These are phyloP conservation scores for Patiria miniata DNA, from an alignment of 35 echinoderm and acorn worm species.

Conservation along the genomic window DNA sequence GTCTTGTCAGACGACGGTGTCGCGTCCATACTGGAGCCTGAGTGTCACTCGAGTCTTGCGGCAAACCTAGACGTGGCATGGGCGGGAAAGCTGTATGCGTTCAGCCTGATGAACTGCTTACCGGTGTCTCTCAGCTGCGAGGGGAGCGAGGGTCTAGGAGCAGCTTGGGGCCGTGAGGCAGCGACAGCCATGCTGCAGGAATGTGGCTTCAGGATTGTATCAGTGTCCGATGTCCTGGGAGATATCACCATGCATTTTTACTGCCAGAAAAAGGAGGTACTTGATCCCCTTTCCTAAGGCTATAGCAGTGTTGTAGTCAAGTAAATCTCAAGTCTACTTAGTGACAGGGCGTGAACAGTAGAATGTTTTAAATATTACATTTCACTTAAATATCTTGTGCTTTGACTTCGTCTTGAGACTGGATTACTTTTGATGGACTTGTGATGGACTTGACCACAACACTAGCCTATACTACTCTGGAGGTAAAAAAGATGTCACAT, in stretches of 20 bases:
- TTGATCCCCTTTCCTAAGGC: no score
- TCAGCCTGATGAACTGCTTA: constrained; percentile 60
- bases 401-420: no score
- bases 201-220: neutral
- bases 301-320: no score
- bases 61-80: constrained; percentile 29
- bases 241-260: constrained; percentile 1
- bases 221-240: neutral
- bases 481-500: no score
- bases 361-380: no score
- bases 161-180: constrained; percentile 58
- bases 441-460: no score
- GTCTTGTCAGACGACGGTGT: constrained; percentile 37
- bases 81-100: constrained; percentile 8
- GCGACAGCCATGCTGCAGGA: constrained; percentile 26
- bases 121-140: constrained; percentile 55
- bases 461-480: no score
- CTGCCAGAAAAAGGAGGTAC: neutral
- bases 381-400: no score
- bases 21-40: constrained; percentile 41
- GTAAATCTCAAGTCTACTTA: no score
- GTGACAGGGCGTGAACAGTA: no score
- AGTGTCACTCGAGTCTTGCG: constrained; percentile 22
- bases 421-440: no score
- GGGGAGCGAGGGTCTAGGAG: constrained; percentile 54